Percentiles rank a stretch among this genome's conserved stretches.
Conservation (phyloP, 2,113 vertebrate genomes). For the Mesembrinibis cayennensis region DNA sequence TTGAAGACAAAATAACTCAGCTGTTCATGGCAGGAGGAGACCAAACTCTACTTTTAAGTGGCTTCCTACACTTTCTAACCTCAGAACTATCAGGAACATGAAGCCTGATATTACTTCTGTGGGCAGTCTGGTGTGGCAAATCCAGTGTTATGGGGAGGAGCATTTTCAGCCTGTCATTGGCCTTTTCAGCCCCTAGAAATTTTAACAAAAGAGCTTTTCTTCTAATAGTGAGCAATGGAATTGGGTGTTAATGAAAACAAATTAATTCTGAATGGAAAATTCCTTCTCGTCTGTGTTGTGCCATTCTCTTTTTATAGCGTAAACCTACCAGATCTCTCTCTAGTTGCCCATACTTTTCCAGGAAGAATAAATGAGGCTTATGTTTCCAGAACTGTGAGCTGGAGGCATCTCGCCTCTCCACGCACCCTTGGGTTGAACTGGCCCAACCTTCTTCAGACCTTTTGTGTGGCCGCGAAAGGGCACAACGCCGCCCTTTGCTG, state of each 20-base stretch:
- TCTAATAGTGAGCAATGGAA: constrained; percentile 7
- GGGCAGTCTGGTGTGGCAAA: background rate
- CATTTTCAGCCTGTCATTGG: background rate
- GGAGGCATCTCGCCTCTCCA: background rate
- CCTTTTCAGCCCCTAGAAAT: constrained; percentile 17
- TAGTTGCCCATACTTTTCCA: background rate
- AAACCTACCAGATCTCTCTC: constrained; percentile 12
- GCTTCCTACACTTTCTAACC: background rate
- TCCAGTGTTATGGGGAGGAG: background rate
- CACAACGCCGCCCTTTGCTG: background rate
- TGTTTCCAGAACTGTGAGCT: background rate
- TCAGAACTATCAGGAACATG: background rate
- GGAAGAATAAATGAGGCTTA: constrained; percentile 12
- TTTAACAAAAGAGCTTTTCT: constrained; percentile 55
- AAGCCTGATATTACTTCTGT: background rate
- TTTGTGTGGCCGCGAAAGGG: background rate
- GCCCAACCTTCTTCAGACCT: background rate
- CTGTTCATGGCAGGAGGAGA: background rate
- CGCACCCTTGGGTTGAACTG: background rate
- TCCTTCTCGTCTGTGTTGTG: constrained; percentile 5
- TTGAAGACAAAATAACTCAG: background rate
- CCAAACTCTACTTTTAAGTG: background rate
- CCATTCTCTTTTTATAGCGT: background rate
- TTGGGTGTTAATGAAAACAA: constrained; percentile 62
- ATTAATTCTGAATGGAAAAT: constrained; percentile 67